Evolutionary conservation across 2,797 vertebrate genomes (phyloP).

Genomic region (Phrynocephalus forsythii): DNA sequence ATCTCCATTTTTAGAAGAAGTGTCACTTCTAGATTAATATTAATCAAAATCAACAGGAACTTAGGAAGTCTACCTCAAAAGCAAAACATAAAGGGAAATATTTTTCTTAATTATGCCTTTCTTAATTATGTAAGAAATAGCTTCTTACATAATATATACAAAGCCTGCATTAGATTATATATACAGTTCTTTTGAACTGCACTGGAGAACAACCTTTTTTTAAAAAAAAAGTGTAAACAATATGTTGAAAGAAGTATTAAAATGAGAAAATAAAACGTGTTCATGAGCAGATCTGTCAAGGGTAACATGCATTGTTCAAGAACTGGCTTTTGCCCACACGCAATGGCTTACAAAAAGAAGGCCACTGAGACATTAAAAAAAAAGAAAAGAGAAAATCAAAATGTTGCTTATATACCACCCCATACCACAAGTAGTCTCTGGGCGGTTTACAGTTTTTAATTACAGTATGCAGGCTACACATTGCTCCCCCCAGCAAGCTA

Average conservation of each 20-base stretch:
- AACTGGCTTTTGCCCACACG: conserved; percentile 58
- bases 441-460: too few relatives aligned
- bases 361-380: not conserved
- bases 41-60: not conserved
- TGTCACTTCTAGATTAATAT: conserved; percentile 1
- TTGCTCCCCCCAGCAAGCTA: too few relatives aligned
- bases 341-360: conserved; percentile 43
- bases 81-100: not conserved
- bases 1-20: not conserved
- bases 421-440: too few relatives aligned
- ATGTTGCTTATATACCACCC: too few relatives aligned
- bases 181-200: not conserved
- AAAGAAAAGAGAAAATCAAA: too few relatives aligned
- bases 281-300: not conserved
- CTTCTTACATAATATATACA: not conserved
- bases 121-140: not conserved
- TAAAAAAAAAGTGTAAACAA: not conserved
- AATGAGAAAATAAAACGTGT: not conserved
- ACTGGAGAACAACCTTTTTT: not conserved
- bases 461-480: too few relatives aligned
- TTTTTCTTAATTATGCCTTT: not conserved
- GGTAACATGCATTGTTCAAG: conserved; percentile 38
- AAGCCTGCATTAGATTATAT: not conserved
- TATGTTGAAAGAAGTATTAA: not conserved
- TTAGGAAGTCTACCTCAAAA: not conserved